A percentile compares a stretch with the other conserved stretches of the same genome.
Evolutionary conservation across 2,888 invertebrate species (phyloP).

Genomic region (Mesochorus sp.): DNA sequence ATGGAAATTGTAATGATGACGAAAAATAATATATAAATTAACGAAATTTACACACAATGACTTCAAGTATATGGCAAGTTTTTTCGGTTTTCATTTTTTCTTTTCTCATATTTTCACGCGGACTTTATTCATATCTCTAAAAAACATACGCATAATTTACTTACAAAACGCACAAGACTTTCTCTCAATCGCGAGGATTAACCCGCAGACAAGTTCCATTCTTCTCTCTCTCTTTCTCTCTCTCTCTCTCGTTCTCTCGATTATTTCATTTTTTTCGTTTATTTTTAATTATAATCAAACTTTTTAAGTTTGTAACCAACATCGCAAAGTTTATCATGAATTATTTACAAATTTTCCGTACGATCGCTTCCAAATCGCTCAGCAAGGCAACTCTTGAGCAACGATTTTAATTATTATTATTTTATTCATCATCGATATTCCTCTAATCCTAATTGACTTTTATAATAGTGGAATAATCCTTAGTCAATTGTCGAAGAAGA

Average conservation of each 20-base stretch:
- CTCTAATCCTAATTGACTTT: slow-evolving; percentile 64
- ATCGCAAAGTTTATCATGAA: slow-evolving; percentile 69
- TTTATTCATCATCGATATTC: slow-evolving; percentile 51
- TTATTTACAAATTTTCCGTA: slow-evolving; percentile 71
- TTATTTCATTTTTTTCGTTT: slow-evolving; percentile 22
- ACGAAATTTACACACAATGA: slow-evolving; percentile 29
- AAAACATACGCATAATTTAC: slow-evolving; percentile 40
- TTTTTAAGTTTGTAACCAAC: slow-evolving; percentile 66
- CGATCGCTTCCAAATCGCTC: slow-evolving; percentile 69
- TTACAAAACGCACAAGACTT: slow-evolving; percentile 55
- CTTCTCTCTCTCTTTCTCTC: too few relatives aligned
- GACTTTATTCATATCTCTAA: not conserved
- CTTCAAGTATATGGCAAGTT: slow-evolving; percentile 52
- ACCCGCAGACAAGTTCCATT: slow-evolving; percentile 50
- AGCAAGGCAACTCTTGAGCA: slow-evolving; percentile 79
- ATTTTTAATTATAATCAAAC: slow-evolving; percentile 59
- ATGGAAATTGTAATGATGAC: slow-evolving; percentile 1
- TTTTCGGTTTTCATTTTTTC: slow-evolving; percentile 5
- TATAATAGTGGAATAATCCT: slow-evolving; percentile 55
- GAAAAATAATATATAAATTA: slow-evolving; percentile 11
- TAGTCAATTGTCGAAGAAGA: slow-evolving; percentile 46
- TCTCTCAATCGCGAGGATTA: slow-evolving; percentile 21
- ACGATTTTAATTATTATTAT: slow-evolving; percentile 66
- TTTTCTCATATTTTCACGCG: slow-evolving; percentile 12
- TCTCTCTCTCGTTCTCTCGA: too few relatives aligned